Evolutionary conservation across 2,888 invertebrate species (phyloP).

Genomic region (Horisme vitalbata): DNA sequence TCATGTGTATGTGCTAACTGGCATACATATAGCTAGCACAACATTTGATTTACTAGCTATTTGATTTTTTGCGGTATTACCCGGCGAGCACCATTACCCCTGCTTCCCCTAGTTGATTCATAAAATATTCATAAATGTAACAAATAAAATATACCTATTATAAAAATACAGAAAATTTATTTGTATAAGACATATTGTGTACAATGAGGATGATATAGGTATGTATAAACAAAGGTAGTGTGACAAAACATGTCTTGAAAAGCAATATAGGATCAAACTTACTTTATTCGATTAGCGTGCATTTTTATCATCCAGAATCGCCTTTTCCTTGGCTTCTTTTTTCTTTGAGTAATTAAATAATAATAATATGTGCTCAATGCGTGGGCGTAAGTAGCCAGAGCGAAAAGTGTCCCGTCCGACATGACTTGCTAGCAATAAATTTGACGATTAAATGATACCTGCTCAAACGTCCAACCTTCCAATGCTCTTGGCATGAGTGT

Average conservation of each 20-base stretch:
- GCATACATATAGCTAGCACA: constrained; percentile 4
- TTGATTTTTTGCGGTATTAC: constrained; percentile 4
- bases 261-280: constrained; percentile 4
- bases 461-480: constrained; percentile 12
- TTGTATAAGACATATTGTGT: constrained; percentile 4
- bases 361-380: constrained; percentile 13
- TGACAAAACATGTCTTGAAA: constrained; percentile 4
- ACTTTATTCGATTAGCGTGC: constrained; percentile 12
- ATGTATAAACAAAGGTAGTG: constrained; percentile 4
- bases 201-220: constrained; percentile 4
- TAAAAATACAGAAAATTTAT: constrained; percentile 4
- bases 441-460: constrained; percentile 4
- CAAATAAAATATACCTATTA: constrained; percentile 5
- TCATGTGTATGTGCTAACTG: constrained; percentile 3
- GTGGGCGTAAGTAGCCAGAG: constrained; percentile 13
- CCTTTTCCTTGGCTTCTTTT: constrained; percentile 7
- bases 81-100: constrained; percentile 5
- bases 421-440: constrained; percentile 11
- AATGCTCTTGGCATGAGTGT: constrained; percentile 18
- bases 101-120: constrained; percentile 5
- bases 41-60: constrained; percentile 6
- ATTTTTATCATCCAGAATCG: constrained; percentile 1
- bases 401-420: constrained; percentile 13
- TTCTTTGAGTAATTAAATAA: constrained; percentile 9
- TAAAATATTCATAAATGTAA: constrained; percentile 5